Percentiles rank a stretch among this genome's conserved stretches.
Conservation (phyloP, 2,888 invertebrate species). For the Drymonia ruficornis region DNA sequence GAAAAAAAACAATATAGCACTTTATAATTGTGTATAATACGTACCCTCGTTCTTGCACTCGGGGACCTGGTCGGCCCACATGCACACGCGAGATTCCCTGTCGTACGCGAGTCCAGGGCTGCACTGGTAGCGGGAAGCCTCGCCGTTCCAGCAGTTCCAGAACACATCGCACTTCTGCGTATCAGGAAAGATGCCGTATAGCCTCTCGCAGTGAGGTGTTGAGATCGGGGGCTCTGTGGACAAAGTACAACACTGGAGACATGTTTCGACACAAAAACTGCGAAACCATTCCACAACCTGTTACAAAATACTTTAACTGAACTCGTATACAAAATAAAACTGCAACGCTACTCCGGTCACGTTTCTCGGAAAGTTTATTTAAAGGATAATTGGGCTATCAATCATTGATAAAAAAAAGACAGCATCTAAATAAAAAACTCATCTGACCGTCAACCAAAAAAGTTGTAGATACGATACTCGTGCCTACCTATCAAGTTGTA, state of each 20-base stretch:
- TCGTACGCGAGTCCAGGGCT: conserved; percentile 97
- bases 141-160: conserved; percentile 99
- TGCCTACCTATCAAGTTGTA: conserved; percentile 5
- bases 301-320: conserved; percentile 2
- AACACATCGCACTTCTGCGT: conserved; percentile 95
- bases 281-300: not conserved
- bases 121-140: conserved; percentile 96
- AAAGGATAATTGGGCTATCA: conserved; percentile 28
- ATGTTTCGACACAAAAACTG: conserved; percentile 2
- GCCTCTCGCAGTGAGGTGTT: conserved; percentile 92
- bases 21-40: conserved; percentile 25
- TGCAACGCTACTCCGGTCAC: conserved; percentile 10
- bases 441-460: conserved; percentile 26
- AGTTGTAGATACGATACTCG: conserved; percentile 11
- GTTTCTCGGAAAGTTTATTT: conserved; percentile 28
- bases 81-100: conserved; percentile 95
- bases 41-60: conserved; percentile 95
- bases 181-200: conserved; percentile 97
- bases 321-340: conserved; percentile 12
- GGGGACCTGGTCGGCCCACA: conserved; percentile 98
- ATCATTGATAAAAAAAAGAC: conserved; percentile 24
- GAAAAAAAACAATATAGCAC: too few species aligned
- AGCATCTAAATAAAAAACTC: conserved; percentile 28
- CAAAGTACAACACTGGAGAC: conserved; percentile 10
- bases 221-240: conserved; percentile 91